Evolutionary conservation across 35 echinoderm and acorn worm species (phyloP).

Genomic region (Nesometra sesokonis): DNA sequence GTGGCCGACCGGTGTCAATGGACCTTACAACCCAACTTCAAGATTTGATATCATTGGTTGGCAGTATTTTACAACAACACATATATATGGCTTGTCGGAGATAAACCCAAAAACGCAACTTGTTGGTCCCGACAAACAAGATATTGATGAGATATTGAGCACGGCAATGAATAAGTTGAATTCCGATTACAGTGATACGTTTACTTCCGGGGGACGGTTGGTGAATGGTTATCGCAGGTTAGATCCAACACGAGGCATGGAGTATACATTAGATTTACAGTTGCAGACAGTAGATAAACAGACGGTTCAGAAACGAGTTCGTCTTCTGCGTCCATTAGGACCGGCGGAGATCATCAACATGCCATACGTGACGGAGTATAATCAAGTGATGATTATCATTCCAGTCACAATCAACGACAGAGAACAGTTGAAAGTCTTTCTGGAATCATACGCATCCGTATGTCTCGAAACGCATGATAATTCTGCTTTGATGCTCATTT

Average conservation of each 20-base stretch:
- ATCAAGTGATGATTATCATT: slow-evolving; percentile 65
- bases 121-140: slow-evolving; percentile 63
- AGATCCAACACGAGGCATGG: slow-evolving; percentile 91
- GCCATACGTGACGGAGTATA: slow-evolving; percentile 94
- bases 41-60: slow-evolving; percentile 82
- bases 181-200: slow-evolving; percentile 72
- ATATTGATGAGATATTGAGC: slow-evolving; percentile 86
- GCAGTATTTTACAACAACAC: slow-evolving; percentile 97
- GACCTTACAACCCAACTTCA: slow-evolving; percentile 60
- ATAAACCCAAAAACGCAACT: slow-evolving; percentile 66
- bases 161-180: slow-evolving; percentile 76
- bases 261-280: slow-evolving; percentile 91
- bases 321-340: slow-evolving; percentile 69
- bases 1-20: slow-evolving; percentile 69
- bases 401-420: slow-evolving; percentile 55
- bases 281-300: slow-evolving; percentile 71
- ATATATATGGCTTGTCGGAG: slow-evolving; percentile 63
- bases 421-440: slow-evolving; percentile 77
- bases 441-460: slow-evolving; percentile 65
- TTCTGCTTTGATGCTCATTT: slow-evolving; percentile 78
- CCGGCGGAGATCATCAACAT: slow-evolving; percentile 88
- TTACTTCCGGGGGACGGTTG: slow-evolving; percentile 49
- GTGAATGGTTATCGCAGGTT: slow-evolving; percentile 92
- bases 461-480: slow-evolving; percentile 86
- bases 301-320: slow-evolving; percentile 77